Percentiles rank a stretch among this genome's conserved stretches.
These are phyloP conservation scores for Callinectes sapidus DNA, from an alignment of 2,888 invertebrate genomes.

Conservation along the genomic window DNA sequence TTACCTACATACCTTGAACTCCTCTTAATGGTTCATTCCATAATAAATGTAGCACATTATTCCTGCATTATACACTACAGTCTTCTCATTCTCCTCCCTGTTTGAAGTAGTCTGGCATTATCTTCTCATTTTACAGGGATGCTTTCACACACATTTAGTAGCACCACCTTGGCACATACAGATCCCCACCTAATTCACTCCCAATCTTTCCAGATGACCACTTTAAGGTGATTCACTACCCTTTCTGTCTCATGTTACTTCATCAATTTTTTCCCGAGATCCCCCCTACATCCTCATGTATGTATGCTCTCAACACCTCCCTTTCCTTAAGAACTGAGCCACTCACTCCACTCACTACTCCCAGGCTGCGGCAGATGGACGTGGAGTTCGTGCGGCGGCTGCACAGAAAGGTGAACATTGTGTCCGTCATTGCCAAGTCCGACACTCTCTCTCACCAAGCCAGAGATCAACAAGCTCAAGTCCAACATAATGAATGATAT, in stretches of 20 bases:
- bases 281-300: too few relatives aligned
- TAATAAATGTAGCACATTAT: neutral
- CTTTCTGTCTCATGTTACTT: neutral
- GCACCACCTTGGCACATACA: neutral
- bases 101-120: neutral
- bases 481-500: conserved; percentile 88
- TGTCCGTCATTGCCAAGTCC: conserved; percentile 94
- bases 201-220: neutral
- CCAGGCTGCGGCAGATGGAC: conserved; percentile 92
- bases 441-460: conserved; percentile 91
- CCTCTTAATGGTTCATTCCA: neutral
- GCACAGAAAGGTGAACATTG: conserved; percentile 95
- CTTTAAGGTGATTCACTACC: neutral
- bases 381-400: conserved; percentile 91
- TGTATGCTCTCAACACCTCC: too few relatives aligned
- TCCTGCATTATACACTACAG: neutral
- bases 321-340: neutral
- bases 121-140: neutral
- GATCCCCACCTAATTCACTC: neutral
- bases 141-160: neutral
- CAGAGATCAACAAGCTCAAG: conserved; percentile 90
- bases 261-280: too few relatives aligned
- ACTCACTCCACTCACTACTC: neutral
- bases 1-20: neutral
- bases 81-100: neutral